Evolutionary conservation across 2,888 invertebrate genomes (phyloP).

Genomic region (Seira ritae): DNA sequence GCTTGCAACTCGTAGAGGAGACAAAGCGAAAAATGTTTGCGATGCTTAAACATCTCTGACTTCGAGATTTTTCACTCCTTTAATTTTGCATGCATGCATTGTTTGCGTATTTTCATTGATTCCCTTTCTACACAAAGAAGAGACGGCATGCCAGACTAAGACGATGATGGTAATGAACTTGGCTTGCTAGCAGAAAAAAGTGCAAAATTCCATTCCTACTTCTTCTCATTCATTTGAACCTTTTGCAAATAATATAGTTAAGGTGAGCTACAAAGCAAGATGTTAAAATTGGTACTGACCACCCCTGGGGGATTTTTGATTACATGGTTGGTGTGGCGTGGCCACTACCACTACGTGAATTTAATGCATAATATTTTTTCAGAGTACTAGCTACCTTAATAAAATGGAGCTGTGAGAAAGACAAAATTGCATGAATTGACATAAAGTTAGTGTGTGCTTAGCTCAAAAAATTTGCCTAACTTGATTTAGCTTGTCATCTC

Average conservation of each 20-base stretch:
- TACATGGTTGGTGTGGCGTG: constrained; percentile 8
- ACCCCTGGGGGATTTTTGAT: not conserved
- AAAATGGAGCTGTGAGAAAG: not conserved
- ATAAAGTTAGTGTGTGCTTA: not conserved
- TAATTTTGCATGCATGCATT: not conserved
- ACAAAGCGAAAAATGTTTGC: not conserved
- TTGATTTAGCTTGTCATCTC: not conserved
- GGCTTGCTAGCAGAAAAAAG: too few species aligned
- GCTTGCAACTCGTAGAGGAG: constrained; percentile 18
- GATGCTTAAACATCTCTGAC: not conserved
- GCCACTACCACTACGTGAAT: constrained; percentile 43
- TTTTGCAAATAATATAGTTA: not conserved
- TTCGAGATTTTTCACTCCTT: not conserved
- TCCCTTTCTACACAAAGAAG: constrained; percentile 14
- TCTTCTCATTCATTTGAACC: not conserved
- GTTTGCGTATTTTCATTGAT: too few species aligned
- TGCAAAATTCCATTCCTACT: constrained; percentile 40
- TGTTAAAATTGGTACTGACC: not conserved
- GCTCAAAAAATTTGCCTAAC: not conserved
- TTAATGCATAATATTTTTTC: constrained; percentile 41
- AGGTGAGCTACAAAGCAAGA: too few species aligned
- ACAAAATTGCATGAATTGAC: not conserved
- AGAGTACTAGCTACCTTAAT: not conserved
- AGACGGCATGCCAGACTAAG: constrained; percentile 11
- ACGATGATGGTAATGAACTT: not conserved